These are phyloP conservation scores for Cantharis nigra DNA, from an alignment of 2,888 invertebrate species.

Conservation along the genomic window DNA sequence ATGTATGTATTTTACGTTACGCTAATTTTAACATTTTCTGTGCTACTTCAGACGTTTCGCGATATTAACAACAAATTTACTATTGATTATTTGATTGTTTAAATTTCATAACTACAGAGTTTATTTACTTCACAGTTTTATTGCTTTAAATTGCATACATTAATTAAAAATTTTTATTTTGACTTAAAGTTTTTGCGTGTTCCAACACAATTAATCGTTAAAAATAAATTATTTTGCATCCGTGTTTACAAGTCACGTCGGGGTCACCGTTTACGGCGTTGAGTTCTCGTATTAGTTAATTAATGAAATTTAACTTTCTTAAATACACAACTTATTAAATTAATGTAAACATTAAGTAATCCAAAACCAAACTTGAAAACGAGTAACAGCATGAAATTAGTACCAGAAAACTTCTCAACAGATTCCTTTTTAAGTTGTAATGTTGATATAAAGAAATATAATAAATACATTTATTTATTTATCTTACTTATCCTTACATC, in stretches of 20 bases:
- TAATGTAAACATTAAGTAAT: neutral
- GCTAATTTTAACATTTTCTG: conserved; percentile 9
- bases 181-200: neutral
- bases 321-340: neutral
- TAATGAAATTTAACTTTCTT: neutral
- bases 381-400: neutral
- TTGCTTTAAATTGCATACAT: neutral
- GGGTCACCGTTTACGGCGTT: neutral
- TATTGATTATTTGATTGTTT: neutral
- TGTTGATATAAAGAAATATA: neutral
- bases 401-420: neutral
- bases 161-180: neutral
- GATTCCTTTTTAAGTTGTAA: neutral
- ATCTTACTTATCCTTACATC: neutral
- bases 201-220: neutral
- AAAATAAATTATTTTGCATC: neutral
- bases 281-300: neutral
- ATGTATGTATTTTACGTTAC: conserved; percentile 18
- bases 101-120: neutral
- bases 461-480: neutral
- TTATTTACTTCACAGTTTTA: neutral
- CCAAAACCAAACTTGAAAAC: neutral
- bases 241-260: neutral
- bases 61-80: neutral
- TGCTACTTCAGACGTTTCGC: neutral